A percentile compares a stretch with the other conserved stretches of the same genome.
phyloP scores from a whole-genome alignment of 2,888 invertebrate species.

The Odontomyia ornata region DNA sequence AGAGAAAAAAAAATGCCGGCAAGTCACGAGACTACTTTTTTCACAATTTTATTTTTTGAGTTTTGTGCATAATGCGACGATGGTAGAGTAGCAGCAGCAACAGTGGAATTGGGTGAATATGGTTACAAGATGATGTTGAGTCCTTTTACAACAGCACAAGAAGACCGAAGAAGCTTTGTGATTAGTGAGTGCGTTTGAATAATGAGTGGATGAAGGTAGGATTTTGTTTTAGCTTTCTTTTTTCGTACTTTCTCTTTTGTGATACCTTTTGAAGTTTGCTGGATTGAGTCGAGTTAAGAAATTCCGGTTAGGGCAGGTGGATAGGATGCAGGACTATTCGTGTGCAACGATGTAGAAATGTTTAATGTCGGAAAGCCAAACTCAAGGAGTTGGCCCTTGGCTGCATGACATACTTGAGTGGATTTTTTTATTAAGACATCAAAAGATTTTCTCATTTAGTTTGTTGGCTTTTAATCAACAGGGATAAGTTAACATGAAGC shows the following conservation, averaged over 20 bases:
- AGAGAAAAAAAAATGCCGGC: no score
- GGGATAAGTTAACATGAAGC: no score
- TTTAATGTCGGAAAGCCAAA: not conserved
- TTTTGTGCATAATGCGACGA: not conserved
- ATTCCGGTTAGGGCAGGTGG: not conserved
- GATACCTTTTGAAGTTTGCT: constrained; percentile 6
- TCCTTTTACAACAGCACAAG: not conserved
- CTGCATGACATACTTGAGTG: not conserved
- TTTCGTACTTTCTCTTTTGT: constrained; percentile 23
- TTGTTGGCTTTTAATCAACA: no score
- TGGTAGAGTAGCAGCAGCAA: not conserved
- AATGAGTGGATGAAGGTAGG: constrained; percentile 30
- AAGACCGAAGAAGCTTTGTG: not conserved
- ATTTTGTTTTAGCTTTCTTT: constrained; percentile 1
- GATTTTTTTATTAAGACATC: not conserved
- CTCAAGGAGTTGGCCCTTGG: constrained; percentile 6
- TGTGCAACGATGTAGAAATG: not conserved
- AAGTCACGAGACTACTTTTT: constrained; percentile 21
- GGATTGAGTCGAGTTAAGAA: not conserved
- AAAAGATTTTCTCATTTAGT: no score
- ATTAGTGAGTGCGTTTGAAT: constrained; percentile 40
- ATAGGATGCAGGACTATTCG: not conserved
- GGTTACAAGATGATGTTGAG: not conserved
- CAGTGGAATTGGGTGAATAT: constrained; percentile 19
- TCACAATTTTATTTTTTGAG: not conserved